These are phyloP conservation scores for Diarsia dahlii DNA, from an alignment of 2,888 invertebrate genomes.

Conservation along the genomic window DNA sequence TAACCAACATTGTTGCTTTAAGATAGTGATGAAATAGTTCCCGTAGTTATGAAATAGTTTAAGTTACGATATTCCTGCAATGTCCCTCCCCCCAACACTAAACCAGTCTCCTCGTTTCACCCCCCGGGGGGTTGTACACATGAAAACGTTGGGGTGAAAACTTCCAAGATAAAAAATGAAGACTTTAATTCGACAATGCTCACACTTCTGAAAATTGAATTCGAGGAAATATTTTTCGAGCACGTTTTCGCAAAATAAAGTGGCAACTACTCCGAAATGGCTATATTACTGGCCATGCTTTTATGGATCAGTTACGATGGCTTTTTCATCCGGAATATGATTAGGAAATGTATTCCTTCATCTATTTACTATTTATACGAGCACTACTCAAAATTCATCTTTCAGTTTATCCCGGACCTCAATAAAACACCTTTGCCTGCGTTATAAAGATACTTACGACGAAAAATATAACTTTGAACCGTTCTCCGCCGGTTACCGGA, in stretches of 20 bases:
- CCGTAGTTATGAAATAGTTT: slow-evolving; percentile 26
- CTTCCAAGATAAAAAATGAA: slow-evolving; percentile 32
- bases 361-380: slow-evolving; percentile 20
- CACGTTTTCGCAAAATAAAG: slow-evolving; percentile 22
- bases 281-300: not conserved
- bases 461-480: slow-evolving; percentile 23
- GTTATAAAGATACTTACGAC: slow-evolving; percentile 38
- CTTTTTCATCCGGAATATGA: slow-evolving; percentile 23
- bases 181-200: slow-evolving; percentile 38
- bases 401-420: slow-evolving; percentile 37
- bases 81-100: not conserved
- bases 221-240: slow-evolving; percentile 15
- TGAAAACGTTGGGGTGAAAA: slow-evolving; percentile 23
- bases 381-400: slow-evolving; percentile 45
- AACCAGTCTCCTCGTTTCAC: too few relatives aligned
- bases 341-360: slow-evolving; percentile 19
- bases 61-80: slow-evolving; percentile 24
- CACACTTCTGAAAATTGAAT: slow-evolving; percentile 33
- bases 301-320: slow-evolving; percentile 6
- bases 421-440: slow-evolving; percentile 52
- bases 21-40: slow-evolving; percentile 25
- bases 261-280: slow-evolving; percentile 3
- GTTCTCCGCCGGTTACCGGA: slow-evolving; percentile 33
- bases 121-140: not conserved
- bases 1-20: slow-evolving; percentile 17